A percentile compares a stretch with the other conserved stretches of the same genome.
phyloP scores from a whole-genome alignment of 1,140 invertebrate genomes.

The Drosophila ogumai region DNA sequence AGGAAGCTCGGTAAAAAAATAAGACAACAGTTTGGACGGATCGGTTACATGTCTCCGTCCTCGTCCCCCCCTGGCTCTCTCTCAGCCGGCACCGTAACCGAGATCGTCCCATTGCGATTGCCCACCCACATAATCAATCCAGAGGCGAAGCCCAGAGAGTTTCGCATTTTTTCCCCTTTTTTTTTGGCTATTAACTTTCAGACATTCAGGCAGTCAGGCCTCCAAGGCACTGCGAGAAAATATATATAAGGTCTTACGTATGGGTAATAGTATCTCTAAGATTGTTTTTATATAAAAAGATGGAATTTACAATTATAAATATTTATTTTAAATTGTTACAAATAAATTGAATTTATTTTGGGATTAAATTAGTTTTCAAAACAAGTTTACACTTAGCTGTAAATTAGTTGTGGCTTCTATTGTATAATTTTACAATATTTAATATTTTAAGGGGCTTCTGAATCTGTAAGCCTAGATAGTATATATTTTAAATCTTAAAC shows the following conservation, averaged over 20 bases:
- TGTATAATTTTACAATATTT: neutral
- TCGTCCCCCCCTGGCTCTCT: conserved; percentile 1
- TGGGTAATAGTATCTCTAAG: neutral
- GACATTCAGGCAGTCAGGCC: conserved; percentile 15
- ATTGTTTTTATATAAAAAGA: neutral
- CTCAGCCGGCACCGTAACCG: conserved; percentile 34
- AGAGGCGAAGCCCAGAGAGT: conserved; percentile 39
- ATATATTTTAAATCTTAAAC: neutral
- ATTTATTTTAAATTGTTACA: neutral
- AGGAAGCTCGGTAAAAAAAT: conserved; percentile 60
- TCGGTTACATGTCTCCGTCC: conserved; percentile 61
- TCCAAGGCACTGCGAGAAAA: neutral
- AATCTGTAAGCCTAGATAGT: neutral
- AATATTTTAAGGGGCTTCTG: neutral
- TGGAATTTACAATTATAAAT: neutral
- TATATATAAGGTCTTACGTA: no score
- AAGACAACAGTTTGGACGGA: conserved; percentile 57
- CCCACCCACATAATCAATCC: conserved; percentile 65
- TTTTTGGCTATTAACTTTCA: conserved; percentile 67
- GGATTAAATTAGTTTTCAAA: neutral
- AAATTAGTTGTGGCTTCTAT: neutral
- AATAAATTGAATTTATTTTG: neutral
- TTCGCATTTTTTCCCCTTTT: conserved; percentile 16
- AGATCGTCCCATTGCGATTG: conserved; percentile 42
- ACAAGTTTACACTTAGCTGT: neutral